Evolutionary conservation across 1,140 invertebrate species (phyloP).

Genomic region (Metaphire vulgaris): DNA sequence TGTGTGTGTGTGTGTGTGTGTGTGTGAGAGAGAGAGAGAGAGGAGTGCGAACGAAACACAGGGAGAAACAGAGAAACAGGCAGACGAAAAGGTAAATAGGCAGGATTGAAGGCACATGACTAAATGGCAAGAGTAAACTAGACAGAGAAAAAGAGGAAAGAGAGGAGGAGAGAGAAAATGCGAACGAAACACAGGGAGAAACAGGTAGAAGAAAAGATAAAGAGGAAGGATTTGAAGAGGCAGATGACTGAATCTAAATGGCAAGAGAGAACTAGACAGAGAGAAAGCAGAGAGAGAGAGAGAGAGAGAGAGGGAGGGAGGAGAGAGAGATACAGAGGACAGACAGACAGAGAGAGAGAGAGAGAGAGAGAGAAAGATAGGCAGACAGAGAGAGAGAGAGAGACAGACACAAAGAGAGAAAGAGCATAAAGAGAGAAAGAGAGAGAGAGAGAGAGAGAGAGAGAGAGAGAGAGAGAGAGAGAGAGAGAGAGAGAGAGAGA

Average conservation of each 20-base stretch:
- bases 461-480: slow-evolving; percentile 18
- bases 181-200: background rate
- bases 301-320: background rate
- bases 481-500: slow-evolving; percentile 13
- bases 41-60: background rate
- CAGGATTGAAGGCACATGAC: background rate
- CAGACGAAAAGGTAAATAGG: background rate
- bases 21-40: no score
- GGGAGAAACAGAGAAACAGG: background rate
- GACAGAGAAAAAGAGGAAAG: background rate
- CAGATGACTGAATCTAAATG: background rate
- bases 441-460: slow-evolving; percentile 20
- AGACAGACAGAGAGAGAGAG: slow-evolving; percentile 14
- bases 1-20: no score
- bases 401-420: background rate
- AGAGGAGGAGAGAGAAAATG: background rate
- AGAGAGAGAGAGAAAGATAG: slow-evolving; percentile 28
- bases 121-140: no score
- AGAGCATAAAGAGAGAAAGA: slow-evolving; percentile 4
- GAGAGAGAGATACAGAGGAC: background rate
- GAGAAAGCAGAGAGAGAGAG: background rate
- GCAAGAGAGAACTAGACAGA: background rate
- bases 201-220: background rate
- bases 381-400: slow-evolving; percentile 11
- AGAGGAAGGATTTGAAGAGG: background rate